Conservation (phyloP, 2,797 vertebrate species). For the Macropodus opercularis region DNA sequence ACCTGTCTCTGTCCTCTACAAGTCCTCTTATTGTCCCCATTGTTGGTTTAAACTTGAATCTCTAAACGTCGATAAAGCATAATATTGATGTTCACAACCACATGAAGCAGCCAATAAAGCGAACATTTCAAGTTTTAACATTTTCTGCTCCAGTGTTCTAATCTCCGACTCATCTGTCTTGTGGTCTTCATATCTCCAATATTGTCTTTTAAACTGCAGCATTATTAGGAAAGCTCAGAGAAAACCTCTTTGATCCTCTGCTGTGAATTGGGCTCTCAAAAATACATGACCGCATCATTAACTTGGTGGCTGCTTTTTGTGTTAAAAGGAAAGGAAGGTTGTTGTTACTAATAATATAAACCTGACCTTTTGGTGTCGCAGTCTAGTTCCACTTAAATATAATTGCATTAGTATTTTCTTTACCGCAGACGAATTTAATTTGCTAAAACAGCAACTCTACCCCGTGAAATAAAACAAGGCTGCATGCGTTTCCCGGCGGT, state of each 20-base stretch:
- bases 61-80: no score
- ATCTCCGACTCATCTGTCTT: conserved; percentile 19
- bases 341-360: conserved; percentile 71
- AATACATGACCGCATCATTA: conserved; percentile 48
- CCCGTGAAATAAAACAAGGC: conserved; percentile 72
- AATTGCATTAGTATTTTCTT: conserved; percentile 77
- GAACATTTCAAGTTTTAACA: conserved; percentile 14
- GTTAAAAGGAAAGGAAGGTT: conserved; percentile 49
- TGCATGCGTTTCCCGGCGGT: conserved; percentile 68
- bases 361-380: conserved; percentile 66
- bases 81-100: conserved; percentile 6
- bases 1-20: conserved; percentile 25
- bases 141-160: conserved; percentile 14
- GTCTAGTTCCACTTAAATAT: conserved; percentile 62
- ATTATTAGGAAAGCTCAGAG: conserved; percentile 29
- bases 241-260: conserved; percentile 23
- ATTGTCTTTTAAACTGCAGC: conserved; percentile 13
- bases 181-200: conserved; percentile 14
- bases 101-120: not conserved
- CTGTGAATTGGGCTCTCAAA: conserved; percentile 31
- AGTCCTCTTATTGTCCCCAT: conserved; percentile 4
- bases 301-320: conserved; percentile 30
- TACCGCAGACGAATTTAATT: conserved; percentile 48
- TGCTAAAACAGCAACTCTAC: conserved; percentile 70
- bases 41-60: not conserved